A percentile compares a stretch with the other conserved stretches of the same genome.
Evolutionary conservation across 2,113 vertebrate genomes (phyloP).

Genomic region (Merops nubicus): DNA sequence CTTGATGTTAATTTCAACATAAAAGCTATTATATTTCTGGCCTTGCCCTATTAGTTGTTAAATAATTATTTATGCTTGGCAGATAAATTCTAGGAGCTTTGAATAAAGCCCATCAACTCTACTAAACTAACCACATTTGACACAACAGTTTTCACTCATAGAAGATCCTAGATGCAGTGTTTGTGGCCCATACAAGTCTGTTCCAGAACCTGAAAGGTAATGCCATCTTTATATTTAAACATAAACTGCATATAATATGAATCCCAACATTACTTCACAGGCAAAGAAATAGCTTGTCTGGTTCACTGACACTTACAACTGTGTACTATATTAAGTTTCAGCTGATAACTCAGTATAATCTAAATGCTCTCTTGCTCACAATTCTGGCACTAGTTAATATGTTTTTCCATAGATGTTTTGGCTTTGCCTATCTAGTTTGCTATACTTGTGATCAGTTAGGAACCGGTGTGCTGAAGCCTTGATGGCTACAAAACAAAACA

Average conservation of each 20-base stretch:
- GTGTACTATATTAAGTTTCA: conserved; percentile 33
- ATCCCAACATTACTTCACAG: conserved; percentile 45
- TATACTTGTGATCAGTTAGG: background rate
- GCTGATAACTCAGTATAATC: conserved; percentile 60
- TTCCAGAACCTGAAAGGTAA: conserved; percentile 52
- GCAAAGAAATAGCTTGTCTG: conserved; percentile 59
- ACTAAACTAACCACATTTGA: conserved; percentile 71
- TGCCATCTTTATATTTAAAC: conserved; percentile 49
- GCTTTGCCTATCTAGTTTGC: background rate
- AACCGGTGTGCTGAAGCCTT: background rate
- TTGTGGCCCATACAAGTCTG: conserved; percentile 40
- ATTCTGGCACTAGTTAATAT: conserved; percentile 31
- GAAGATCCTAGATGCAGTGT: conserved; percentile 2
- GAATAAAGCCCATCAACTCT: conserved; percentile 59
- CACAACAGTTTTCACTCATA: conserved; percentile 58
- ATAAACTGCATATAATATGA: conserved; percentile 41
- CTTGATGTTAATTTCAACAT: conserved; percentile 74
- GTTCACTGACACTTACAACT: conserved; percentile 69
- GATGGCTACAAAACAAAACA: background rate
- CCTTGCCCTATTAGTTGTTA: conserved; percentile 72
- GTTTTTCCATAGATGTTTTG: conserved; percentile 13
- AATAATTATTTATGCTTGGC: conserved; percentile 75
- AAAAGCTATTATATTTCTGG: conserved; percentile 75
- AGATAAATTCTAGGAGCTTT: conserved; percentile 52
- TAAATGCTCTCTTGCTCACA: conserved; percentile 61